phyloP scores from a whole-genome alignment of 30 jellyfish, hydroid and myxozoan genomes.

The Sanderia malayensis region DNA sequence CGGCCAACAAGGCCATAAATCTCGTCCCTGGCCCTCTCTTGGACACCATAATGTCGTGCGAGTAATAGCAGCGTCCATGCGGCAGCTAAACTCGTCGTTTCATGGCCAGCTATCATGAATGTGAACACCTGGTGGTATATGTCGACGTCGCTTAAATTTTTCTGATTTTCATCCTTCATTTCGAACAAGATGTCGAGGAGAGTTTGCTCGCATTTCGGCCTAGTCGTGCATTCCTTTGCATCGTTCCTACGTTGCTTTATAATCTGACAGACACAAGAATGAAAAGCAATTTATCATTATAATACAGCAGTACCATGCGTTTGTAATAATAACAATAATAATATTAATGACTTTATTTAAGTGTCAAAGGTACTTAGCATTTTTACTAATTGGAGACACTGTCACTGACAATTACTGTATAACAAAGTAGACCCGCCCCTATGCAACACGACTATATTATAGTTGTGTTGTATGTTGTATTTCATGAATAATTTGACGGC shows the following conservation, averaged over 20 bases:
- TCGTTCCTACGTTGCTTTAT: constrained; percentile 10
- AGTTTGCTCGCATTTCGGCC: background rate
- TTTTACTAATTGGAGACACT: no score
- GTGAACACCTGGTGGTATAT: constrained; percentile 62
- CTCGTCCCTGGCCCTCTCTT: constrained; percentile 27
- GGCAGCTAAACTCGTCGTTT: constrained; percentile 55
- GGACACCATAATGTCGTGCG: constrained; percentile 33
- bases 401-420: no score
- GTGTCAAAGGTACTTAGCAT: no score
- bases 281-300: no score
- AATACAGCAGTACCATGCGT: no score
- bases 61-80: constrained; percentile 51
- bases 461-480: no score
- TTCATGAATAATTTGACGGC: no score
- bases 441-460: no score
- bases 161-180: constrained; percentile 33
- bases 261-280: constrained; percentile 24
- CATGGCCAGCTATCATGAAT: constrained; percentile 54
- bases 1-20: background rate
- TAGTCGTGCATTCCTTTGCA: background rate
- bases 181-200: constrained; percentile 20
- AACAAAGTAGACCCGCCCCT: no score
- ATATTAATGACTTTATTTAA: no score
- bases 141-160: constrained; percentile 21
- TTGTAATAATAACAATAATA: no score